Percentiles rank a stretch among this genome's conserved stretches.
phyloP scores from a whole-genome alignment of 2,797 vertebrate genomes.

The Lindbergichthys nudifrons region DNA sequence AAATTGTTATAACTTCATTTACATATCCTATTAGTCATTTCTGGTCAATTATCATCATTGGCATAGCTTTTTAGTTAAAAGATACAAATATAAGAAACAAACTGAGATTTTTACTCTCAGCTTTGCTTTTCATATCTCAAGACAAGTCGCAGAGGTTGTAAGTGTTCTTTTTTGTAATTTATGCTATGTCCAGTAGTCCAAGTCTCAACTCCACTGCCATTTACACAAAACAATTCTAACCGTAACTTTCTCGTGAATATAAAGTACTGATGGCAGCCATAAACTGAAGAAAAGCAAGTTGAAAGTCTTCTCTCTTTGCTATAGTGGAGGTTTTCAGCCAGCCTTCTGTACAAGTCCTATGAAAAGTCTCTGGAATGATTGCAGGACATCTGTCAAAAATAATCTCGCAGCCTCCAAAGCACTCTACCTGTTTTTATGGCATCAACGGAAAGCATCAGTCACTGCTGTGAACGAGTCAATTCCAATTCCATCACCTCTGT shows the following conservation, averaged over 20 bases:
- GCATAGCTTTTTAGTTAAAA: too few relatives aligned
- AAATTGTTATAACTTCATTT: too few relatives aligned
- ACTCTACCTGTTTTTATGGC: constrained; percentile 25
- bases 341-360: neutral
- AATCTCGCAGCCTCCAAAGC: constrained; percentile 3
- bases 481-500: constrained; percentile 55
- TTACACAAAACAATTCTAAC: constrained; percentile 2
- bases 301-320: constrained; percentile 2
- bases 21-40: too few relatives aligned
- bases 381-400: constrained; percentile 40
- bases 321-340: constrained; percentile 7
- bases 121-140: neutral
- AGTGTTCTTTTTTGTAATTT: neutral
- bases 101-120: neutral
- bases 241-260: neutral
- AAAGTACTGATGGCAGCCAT: neutral
- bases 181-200: neutral
- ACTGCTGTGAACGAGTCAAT: constrained; percentile 30
- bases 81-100: neutral
- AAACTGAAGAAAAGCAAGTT: neutral
- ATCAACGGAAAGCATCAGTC: constrained; percentile 46
- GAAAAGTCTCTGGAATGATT: constrained; percentile 19
- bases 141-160: neutral
- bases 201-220: constrained; percentile 1
- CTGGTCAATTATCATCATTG: too few relatives aligned